Base-by-base conservation (phyloP, 2,888 invertebrate species). In the Barypeithes pellucidus region DNA sequence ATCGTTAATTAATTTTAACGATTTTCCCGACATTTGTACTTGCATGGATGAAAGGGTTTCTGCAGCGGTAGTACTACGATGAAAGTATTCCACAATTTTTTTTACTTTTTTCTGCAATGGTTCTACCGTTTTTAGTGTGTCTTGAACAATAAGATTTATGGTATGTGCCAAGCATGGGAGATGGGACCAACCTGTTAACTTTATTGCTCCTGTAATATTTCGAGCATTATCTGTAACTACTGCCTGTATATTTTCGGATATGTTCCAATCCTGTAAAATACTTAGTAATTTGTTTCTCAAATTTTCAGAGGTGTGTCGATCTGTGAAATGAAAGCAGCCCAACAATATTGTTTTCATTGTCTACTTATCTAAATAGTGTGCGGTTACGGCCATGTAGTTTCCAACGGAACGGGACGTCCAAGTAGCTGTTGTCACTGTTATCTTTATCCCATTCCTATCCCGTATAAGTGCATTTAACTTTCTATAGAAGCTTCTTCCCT, bases 351-450 rank as follows among this genome's bases (percentile, higher is more conserved):
- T 33, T 52, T 62, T 24, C 4, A 29, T n/a, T 41, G 22, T 22
- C 57, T 43, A 67, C 8, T 67, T 57, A 67, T 67, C 52, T 52
- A 67, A 5, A 14, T 20, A n/a, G n/a, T n/a, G n/a, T n/a, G n/a
- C n/a, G n/a, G n/a, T n/a, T n/a, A n/a, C n/a, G n/a, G n/a, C n/a
- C 20, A 57, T 57, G 45, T 54, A 57, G 39, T 67, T 67, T 67
- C 57, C 66, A 24, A 57, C 45, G 24, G 66, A 14, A 14, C 14
- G 14, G 36, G 57, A 67, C 11, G 66, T 67, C 57, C 66, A 39
- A 67, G 52, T 52, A 22, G 20, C 20, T n/a, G 52, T 52, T 22
- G 52, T 52, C n/a, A 36, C 41, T 41, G 41, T 41, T 12, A 41
- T 11, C n/a, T n/a, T n/a, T n/a, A n/a, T n/a, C n/a, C n/a, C n/a